phyloP scores from a whole-genome alignment of 2,888 invertebrate species.

The Acholoe squamosa region DNA sequence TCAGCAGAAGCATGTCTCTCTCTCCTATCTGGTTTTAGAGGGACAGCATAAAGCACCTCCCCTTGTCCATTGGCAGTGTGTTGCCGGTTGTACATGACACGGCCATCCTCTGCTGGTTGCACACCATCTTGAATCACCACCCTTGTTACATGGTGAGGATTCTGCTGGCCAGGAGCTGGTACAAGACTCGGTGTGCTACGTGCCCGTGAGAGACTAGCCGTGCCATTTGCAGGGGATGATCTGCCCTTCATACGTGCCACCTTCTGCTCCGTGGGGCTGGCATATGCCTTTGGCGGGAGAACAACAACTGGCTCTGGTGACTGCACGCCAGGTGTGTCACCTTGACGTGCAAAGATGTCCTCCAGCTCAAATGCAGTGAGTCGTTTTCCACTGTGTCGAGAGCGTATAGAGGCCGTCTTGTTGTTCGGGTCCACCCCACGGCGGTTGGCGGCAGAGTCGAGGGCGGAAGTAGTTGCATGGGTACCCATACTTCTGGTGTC shows the following conservation, averaged over 20 bases:
- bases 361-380: conserved; percentile 67
- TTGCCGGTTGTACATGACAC: conserved; percentile 10
- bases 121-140: conserved; percentile 42
- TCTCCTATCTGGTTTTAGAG: conserved; percentile 24
- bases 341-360: conserved; percentile 64
- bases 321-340: neutral
- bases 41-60: conserved; percentile 64
- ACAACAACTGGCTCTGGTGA: conserved; percentile 46
- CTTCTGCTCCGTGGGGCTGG: conserved; percentile 61
- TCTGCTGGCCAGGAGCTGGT: neutral
- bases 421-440: conserved; percentile 62
- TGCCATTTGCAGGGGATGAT: neutral
- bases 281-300: conserved; percentile 53
- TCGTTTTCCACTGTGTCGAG: conserved; percentile 86
- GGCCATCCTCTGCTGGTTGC: conserved; percentile 14
- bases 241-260: conserved; percentile 56
- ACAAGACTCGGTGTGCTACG: conserved; percentile 62
- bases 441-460: conserved; percentile 44
- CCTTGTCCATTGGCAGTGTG: neutral
- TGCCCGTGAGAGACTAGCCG: conserved; percentile 52
- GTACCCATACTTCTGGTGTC: conserved; percentile 8
- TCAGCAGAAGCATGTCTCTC: neutral
- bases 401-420: conserved; percentile 94
- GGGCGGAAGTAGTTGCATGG: neutral
- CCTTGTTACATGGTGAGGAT: conserved; percentile 25